Evolutionary conservation across 2,888 invertebrate genomes (phyloP).

Genomic region (Cosmopolites sordidus): DNA sequence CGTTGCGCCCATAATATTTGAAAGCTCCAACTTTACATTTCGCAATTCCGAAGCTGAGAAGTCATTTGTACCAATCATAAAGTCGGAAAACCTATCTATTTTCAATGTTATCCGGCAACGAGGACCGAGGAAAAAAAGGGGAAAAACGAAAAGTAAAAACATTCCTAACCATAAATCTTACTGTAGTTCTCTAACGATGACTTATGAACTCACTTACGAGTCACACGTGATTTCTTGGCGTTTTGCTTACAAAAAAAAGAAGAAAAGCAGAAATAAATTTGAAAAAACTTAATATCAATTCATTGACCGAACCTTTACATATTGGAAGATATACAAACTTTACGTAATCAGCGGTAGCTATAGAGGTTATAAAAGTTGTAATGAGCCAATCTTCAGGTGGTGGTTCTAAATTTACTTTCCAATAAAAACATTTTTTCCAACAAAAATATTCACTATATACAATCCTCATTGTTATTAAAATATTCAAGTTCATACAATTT

Average conservation of each 20-base stretch:
- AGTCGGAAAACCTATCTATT: slow-evolving; percentile 19
- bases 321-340: no score
- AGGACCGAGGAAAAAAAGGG: slow-evolving; percentile 6
- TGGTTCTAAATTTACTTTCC: no score
- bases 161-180: slow-evolving; percentile 16
- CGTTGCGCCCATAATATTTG: background rate
- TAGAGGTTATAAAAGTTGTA: no score
- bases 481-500: no score
- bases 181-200: slow-evolving; percentile 17
- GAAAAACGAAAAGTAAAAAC: slow-evolving; percentile 16
- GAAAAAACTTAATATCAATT: no score
- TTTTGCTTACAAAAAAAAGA: background rate
- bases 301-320: no score
- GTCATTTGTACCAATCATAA: slow-evolving; percentile 16
- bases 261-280: no score
- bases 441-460: no score
- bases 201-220: slow-evolving; percentile 13
- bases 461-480: no score
- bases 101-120: slow-evolving; percentile 14
- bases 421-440: no score
- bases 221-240: slow-evolving; percentile 1
- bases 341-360: no score
- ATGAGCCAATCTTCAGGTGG: no score
- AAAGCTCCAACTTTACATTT: slow-evolving; percentile 1
- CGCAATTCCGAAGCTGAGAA: background rate